Percentiles rank a stretch among this genome's conserved stretches.
Conservation (phyloP, 2,797 vertebrate species). For the Meriones psammophilus region DNA sequence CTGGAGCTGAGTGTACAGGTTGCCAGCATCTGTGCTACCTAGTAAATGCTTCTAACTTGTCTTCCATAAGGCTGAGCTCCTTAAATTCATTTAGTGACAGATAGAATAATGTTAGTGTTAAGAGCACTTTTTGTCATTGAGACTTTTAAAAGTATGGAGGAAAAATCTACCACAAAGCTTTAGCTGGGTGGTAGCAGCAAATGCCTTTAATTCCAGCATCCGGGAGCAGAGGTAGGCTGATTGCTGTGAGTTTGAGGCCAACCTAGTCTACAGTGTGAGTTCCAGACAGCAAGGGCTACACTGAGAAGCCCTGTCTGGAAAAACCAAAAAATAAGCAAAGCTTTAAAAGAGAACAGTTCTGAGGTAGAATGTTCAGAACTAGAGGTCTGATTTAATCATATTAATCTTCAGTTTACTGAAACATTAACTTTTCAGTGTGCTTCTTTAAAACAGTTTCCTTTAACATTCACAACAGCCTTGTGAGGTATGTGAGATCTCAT, state of each 20-base stretch:
- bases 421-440: slow-evolving; percentile 23
- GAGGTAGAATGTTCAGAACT: slow-evolving; percentile 11
- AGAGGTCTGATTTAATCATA: slow-evolving; percentile 36
- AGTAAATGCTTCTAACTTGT: not conserved
- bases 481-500: not conserved
- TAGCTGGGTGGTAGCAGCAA: not conserved
- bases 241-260: not conserved
- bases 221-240: not conserved
- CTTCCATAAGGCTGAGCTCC: not conserved
- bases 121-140: slow-evolving; percentile 1
- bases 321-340: not conserved
- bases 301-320: not conserved
- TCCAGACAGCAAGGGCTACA: not conserved
- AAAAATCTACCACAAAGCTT: not conserved
- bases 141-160: not conserved
- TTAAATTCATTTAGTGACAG: slow-evolving; percentile 23
- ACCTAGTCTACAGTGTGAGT: not conserved
- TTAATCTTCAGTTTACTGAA: slow-evolving; percentile 6
- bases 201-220: not conserved
- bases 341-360: slow-evolving; percentile 1
- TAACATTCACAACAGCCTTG: not conserved
- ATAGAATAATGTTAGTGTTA: not conserved
- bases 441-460: slow-evolving; percentile 53
- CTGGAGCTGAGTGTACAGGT: not conserved
- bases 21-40: not conserved